Base-by-base conservation (phyloP, 2,888 invertebrate species). In the Drosophila ustulata region DNA sequence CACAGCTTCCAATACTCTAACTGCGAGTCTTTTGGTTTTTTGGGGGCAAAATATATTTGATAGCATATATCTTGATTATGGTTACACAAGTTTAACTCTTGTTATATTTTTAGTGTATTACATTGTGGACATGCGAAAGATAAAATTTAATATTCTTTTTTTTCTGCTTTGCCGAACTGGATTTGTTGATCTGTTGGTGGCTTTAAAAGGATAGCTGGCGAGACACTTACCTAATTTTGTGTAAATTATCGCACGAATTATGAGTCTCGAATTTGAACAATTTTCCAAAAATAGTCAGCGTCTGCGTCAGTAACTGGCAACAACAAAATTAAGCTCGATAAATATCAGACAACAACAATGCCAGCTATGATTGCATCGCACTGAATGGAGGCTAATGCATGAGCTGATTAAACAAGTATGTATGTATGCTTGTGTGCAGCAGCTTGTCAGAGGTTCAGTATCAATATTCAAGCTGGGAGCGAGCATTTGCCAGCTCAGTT, bases 181-280 rank as follows among this genome's bases (percentile, higher is more conserved):
- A 55, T 63, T 66, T 63, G 47, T 37, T 26, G 59, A 57, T 39
- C 62, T 39, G 52, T 37, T 63, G 34, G 51, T 41, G 58, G 74
- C 83, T 85, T 58, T 85, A 83, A 82, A 83, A 79, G 83, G 83
- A 74, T 67, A 70, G 77, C 58, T 75, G 84, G 87, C 89, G 84
- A 88, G 88, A 87, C 89, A 87, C 87, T 83, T 78, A 84, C 88
- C 89, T 85, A 85, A 85, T 85, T 85, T 81, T 80, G 89, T 85
- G 85, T 84, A 89, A 89, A 89, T 89, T 85, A 85, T 85, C 85
- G 87, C 89, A 89, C 85, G 87, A 85, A 89, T 85, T 85, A 85
- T 85, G 89, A 85, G 84, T 79, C 87, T 77, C 80, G 78, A 82
- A 83, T 85, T 75, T 75, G 76, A 86, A 88, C 61, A 68, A 83